phyloP scores from a whole-genome alignment of 1,140 invertebrate genomes.

The Dysdera silvatica region DNA sequence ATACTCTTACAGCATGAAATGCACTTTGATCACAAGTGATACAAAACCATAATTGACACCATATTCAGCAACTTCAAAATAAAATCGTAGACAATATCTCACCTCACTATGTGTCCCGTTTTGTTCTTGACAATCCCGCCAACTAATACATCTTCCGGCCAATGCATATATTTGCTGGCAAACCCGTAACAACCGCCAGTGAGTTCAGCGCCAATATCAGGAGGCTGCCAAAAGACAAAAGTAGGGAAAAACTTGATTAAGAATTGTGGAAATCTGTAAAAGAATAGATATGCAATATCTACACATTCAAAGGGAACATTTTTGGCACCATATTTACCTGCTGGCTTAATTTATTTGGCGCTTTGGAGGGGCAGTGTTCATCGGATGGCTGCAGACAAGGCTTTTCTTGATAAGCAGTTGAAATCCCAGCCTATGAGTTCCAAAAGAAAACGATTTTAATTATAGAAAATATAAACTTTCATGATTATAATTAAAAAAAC shows the following conservation, averaged over 20 bases:
- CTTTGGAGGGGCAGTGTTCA: slow-evolving; percentile 75
- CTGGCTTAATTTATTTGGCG: slow-evolving; percentile 80
- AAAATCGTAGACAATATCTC: slow-evolving; percentile 26
- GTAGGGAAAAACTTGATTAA: not conserved
- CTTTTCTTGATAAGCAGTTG: slow-evolving; percentile 92
- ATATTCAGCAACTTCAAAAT: too few species aligned
- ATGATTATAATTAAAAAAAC: too few species aligned
- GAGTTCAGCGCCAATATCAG: slow-evolving; percentile 82
- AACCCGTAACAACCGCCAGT: slow-evolving; percentile 95
- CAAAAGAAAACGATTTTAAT: too few species aligned
- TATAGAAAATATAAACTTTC: too few species aligned
- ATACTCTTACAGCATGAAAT: too few species aligned
- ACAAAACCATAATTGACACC: too few species aligned
- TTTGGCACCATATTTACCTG: slow-evolving; percentile 47
- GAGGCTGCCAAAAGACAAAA: slow-evolving; percentile 50
- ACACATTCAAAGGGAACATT: not conserved
- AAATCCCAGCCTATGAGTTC: slow-evolving; percentile 86
- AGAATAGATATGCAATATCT: too few species aligned
- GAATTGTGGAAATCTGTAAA: too few species aligned
- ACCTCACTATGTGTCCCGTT: slow-evolving; percentile 74
- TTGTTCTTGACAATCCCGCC: slow-evolving; percentile 84
- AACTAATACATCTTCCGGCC: slow-evolving; percentile 92
- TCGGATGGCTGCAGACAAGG: slow-evolving; percentile 89
- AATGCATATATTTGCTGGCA: slow-evolving; percentile 95
- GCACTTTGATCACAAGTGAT: too few species aligned